Evolutionary conservation across 2,888 invertebrate species (phyloP), one percentile per base, ranked within the genome.

Genomic region (Thymelicus lineola): DNA sequence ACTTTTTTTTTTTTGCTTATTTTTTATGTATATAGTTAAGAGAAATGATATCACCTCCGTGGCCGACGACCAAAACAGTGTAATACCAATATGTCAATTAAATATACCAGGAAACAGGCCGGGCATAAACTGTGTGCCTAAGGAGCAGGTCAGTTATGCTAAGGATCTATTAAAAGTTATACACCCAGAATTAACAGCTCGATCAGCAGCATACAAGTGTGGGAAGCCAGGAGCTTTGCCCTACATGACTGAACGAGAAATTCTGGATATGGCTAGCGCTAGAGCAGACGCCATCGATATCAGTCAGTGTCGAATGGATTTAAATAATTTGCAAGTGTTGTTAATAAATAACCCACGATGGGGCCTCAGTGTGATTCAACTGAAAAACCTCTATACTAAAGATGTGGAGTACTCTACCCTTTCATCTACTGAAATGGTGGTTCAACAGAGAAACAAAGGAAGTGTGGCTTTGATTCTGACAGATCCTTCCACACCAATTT

Each of bases 311-410:
- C 89, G 93, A 73, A 91, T 89, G 55, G 96, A 95, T 83, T 87
- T 95, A 20, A 94, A 95, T 75, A 96, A 96, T 80, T 94, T 96
- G 63, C 95, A 97, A 80, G 95, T 97, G 60, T 87, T 97, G 60
- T 93, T 96, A 14, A 93, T 96, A 50, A 94, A 94, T 72, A 97
- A 97, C 85, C 96, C 96, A 0, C 94, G 96, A 63, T 97, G 97
- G 97, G 96, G 96, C 10, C 93, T 97, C 14, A 94, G 93, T 74
- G 93, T 96, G 14, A 93, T 96, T 7, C 87, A 93, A 74, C 73
- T 87, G 0, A 86, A 90, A 59, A 90, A 80, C 61, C 75, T 86
- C 17, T 90, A 91, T 74, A 85, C 86, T n/a, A 86, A 86, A 75
- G 89, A 89, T 79, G 85, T 80, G 20, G 90, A 90, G 7, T 89